Conservation (phyloP, 2,888 invertebrate genomes). For the Patella depressa region DNA sequence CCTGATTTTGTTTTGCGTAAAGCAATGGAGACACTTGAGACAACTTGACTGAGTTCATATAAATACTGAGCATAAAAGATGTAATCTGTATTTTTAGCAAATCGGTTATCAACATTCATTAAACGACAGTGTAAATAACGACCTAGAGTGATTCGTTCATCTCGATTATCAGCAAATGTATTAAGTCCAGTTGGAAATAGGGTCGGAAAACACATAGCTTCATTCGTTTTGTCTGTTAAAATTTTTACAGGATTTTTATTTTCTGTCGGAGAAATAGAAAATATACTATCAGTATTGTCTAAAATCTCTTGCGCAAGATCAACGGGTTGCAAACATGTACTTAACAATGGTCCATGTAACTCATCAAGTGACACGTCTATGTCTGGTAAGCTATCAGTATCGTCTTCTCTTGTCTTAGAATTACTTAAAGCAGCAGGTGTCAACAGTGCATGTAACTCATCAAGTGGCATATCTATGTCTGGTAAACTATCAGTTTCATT, state of each 20-base stretch:
- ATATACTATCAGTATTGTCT: constrained; percentile 25
- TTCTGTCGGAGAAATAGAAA: constrained; percentile 32
- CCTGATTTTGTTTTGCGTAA: constrained; percentile 24
- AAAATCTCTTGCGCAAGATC: neutral
- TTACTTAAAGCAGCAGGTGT: too few species aligned
- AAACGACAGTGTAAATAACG: constrained; percentile 26
- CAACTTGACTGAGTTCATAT: constrained; percentile 25
- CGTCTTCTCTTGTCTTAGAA: too few species aligned
- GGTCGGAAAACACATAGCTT: constrained; percentile 29
- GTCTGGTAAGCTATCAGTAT: too few species aligned
- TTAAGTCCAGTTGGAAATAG: constrained; percentile 26
- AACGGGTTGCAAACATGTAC: too few species aligned
- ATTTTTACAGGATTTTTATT: constrained; percentile 25
- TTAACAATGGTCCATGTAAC: too few species aligned
- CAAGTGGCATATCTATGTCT: too few species aligned
- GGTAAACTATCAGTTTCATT: too few species aligned
- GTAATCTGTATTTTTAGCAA: constrained; percentile 25
- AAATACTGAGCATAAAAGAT: constrained; percentile 31
- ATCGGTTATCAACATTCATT: constrained; percentile 20
- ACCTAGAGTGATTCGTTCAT: neutral
- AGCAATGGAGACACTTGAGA: neutral
- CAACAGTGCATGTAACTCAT: too few species aligned
- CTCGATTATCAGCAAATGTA: constrained; percentile 18
- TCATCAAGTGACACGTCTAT: too few species aligned
- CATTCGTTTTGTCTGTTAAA: constrained; percentile 21